Evolutionary conservation across 2,113 vertebrate species (phyloP).

Genomic region (Gobiocypris rarus): DNA sequence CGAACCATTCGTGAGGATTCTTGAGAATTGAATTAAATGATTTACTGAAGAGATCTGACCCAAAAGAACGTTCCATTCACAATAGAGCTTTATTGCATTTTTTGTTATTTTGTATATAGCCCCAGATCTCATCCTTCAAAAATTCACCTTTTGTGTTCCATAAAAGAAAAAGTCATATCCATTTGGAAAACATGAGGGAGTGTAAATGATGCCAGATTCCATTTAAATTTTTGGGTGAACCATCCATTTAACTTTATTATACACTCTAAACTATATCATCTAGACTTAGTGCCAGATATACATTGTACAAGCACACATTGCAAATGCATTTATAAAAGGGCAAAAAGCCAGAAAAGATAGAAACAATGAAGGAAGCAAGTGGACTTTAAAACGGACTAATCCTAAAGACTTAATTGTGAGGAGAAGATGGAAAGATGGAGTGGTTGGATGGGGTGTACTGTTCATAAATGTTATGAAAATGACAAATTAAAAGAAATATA

Average conservation of each 20-base stretch:
- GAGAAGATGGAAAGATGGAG: slow-evolving; percentile 56
- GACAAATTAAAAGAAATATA: not conserved
- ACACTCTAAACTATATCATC: not conserved
- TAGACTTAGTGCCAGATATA: not conserved
- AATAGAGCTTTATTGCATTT: not conserved
- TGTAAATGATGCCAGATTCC: not conserved
- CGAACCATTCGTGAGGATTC: not conserved
- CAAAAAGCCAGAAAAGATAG: slow-evolving; percentile 48
- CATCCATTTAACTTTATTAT: not conserved
- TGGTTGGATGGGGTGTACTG: slow-evolving; percentile 35
- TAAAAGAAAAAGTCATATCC: not conserved
- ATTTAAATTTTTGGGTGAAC: slow-evolving; percentile 3
- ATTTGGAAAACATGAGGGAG: not conserved
- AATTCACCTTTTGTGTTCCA: not conserved
- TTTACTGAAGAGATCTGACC: not conserved
- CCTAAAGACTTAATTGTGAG: slow-evolving; percentile 75
- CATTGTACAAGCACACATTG: slow-evolving; percentile 45
- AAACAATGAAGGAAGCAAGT: slow-evolving; percentile 65
- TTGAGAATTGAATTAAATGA: not conserved
- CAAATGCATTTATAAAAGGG: slow-evolving; percentile 54
- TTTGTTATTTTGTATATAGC: not conserved
- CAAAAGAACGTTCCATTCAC: too few relatives aligned
- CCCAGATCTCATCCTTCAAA: not conserved
- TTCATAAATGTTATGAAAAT: not conserved
- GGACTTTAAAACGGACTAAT: slow-evolving; percentile 77